Evolutionary conservation across 2,113 vertebrate genomes (phyloP).

Genomic region (Columba janthina): DNA sequence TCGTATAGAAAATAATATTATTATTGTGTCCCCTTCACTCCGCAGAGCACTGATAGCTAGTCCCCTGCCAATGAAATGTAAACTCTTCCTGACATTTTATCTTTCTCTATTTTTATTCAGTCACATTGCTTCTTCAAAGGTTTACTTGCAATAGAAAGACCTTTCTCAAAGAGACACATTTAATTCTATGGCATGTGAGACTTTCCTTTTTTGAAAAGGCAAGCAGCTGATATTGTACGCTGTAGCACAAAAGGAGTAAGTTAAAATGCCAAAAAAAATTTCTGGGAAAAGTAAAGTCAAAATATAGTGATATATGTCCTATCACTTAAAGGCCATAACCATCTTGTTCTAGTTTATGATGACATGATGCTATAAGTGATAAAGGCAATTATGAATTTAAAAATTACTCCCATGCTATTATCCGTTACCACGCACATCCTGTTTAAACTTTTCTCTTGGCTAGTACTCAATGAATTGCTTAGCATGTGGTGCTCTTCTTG

Average conservation of each 20-base stretch:
- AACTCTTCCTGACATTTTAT: conserved; percentile 25
- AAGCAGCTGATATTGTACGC: conserved; percentile 31
- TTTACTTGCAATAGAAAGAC: conserved; percentile 6
- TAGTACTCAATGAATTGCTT: not conserved
- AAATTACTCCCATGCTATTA: not conserved
- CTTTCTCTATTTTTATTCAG: conserved; percentile 11
- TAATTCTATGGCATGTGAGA: conserved; percentile 16
- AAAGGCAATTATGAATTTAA: conserved; percentile 7
- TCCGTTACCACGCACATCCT: not conserved
- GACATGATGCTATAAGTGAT: not conserved
- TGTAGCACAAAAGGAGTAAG: conserved; percentile 13
- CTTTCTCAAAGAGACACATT: conserved; percentile 18
- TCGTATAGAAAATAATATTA: not conserved
- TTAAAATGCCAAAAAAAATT: conserved; percentile 45
- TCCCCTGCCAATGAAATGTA: not conserved
- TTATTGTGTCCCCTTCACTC: not conserved
- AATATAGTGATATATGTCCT: conserved; percentile 27
- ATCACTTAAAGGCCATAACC: conserved; percentile 30
- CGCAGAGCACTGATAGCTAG: not conserved
- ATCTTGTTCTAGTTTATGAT: not conserved
- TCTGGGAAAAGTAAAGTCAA: conserved; percentile 30
- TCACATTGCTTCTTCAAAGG: not conserved
- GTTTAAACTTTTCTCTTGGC: not conserved
- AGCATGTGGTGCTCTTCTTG: not conserved
- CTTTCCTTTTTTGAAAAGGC: conserved; percentile 16